These are phyloP conservation scores for Oophaga pumilio DNA, from an alignment of 2,113 vertebrate genomes.

Conservation along the genomic window DNA sequence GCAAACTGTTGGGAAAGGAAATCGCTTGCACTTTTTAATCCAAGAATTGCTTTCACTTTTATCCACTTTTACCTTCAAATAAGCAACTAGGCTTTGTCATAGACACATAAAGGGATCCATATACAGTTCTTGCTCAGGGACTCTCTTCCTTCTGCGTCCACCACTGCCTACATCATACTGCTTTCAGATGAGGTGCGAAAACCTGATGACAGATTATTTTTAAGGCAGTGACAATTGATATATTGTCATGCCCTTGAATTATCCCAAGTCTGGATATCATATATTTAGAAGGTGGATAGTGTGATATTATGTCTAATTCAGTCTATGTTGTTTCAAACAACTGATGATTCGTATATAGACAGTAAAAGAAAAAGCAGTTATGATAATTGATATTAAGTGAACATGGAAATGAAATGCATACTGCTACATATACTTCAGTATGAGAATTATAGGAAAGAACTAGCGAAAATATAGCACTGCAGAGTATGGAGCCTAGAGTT, in stretches of 20 bases:
- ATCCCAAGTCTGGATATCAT: background rate
- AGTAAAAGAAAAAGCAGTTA: background rate
- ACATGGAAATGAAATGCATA: background rate
- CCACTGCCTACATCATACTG: background rate
- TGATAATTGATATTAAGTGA: conserved; percentile 12
- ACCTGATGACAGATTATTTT: too few species aligned
- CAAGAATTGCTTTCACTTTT: too few species aligned
- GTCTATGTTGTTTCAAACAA: background rate
- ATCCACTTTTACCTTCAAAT: too few species aligned
- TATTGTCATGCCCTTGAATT: background rate
- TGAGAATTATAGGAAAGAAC: background rate
- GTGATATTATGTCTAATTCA: conserved; percentile 1
- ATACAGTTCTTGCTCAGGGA: too few species aligned
- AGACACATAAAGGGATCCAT: too few species aligned
- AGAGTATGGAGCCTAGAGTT: background rate
- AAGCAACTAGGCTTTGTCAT: too few species aligned
- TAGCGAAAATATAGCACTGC: background rate
- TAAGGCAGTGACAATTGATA: too few species aligned
- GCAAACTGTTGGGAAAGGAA: too few species aligned
- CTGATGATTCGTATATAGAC: background rate
- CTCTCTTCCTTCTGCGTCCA: background rate
- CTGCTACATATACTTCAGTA: background rate
- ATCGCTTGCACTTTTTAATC: too few species aligned
- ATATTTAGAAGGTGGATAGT: background rate
- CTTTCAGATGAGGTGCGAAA: too few species aligned